Evolutionary conservation across 30 jellyfish, hydroid and myxozoan species (phyloP), one percentile per base, ranked within the genome.

Genomic region (Sanderia malayensis): DNA sequence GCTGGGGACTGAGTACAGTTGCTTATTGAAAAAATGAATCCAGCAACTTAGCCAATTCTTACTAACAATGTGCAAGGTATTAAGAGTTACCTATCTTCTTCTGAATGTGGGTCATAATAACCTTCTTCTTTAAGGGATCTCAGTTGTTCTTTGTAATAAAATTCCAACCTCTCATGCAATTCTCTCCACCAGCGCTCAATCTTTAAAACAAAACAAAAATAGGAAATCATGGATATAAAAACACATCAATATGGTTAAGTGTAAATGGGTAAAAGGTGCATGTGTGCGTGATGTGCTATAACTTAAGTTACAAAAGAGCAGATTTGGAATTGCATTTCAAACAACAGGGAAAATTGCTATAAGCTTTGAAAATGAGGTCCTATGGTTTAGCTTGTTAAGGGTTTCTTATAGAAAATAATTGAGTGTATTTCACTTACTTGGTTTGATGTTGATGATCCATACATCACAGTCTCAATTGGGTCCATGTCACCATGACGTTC

Each of bases 381-480:
- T 41, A 41, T 41, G 55, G 55, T 41, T 41, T 41, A 41, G 55
- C 55, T 41, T 41, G 55, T 41, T 41, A 41, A 41, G 55, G 55
- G 55, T 41, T 41, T 41, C 55, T 41, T 41, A 55, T 55, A 55
- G 68, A 18, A 24, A 55, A 55, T 18, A 55, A 18, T 55, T 55
- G 26, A 18, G 31, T 41, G 55, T 41, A 41, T 15, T 41, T 41
- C 64, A 18, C 64, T 49, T 4, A 61, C 82, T 23, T 70, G 82
- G 26, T 70, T 70, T 46, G 46, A 44, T 2, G 73, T 45, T 30
- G 76, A 70, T 6, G 82, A 78, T 2, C 82, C 82, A 70, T 44
- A 46, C 23, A 70, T 34, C 22, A 70, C 82, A 2, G 82, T 70
- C 18, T 70, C 82, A 21, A 46, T 27, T 70, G 74, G 73, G 47